Evolutionary conservation across 1,140 invertebrate genomes (phyloP).

Genomic region (Neodiprion lecontei): DNA sequence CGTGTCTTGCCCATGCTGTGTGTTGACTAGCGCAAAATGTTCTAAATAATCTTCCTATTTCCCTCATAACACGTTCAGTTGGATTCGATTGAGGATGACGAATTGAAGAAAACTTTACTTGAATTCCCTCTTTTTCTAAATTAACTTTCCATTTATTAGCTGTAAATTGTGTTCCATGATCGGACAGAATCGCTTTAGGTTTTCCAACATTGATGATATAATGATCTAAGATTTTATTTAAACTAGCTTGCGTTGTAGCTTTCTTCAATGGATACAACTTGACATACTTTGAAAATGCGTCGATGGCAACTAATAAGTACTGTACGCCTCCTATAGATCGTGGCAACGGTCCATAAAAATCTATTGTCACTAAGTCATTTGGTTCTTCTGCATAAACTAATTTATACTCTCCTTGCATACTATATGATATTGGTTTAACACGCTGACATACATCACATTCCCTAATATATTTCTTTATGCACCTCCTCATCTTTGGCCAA

Average conservation of each 20-base stretch:
- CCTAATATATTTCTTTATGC: conserved; percentile 1
- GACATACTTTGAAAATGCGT: conserved; percentile 41
- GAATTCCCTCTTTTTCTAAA: conserved; percentile 20
- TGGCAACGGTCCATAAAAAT: conserved; percentile 23
- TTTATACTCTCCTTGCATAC: background rate
- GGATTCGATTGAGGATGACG: conserved; percentile 27
- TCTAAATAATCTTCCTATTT: conserved; percentile 23
- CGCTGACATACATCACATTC: background rate
- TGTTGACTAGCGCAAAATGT: conserved; percentile 21
- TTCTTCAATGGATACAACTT: conserved; percentile 39
- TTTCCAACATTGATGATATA: conserved; percentile 24
- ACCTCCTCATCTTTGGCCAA: background rate
- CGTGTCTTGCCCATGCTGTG: conserved; percentile 21
- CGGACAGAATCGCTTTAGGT: conserved; percentile 21
- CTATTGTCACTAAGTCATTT: conserved; percentile 24
- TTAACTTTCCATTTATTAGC: conserved; percentile 14
- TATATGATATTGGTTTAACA: background rate
- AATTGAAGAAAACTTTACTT: conserved; percentile 20
- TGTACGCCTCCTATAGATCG: conserved; percentile 21
- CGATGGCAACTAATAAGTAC: conserved; percentile 30
- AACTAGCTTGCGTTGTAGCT: conserved; percentile 32
- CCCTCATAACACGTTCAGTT: conserved; percentile 22
- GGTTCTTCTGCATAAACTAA: conserved; percentile 13
- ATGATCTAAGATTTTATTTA: conserved; percentile 24
- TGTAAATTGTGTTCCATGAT: conserved; percentile 24